Conservation (phyloP, 2,113 vertebrate genomes). For the Sylvia atricapilla region DNA sequence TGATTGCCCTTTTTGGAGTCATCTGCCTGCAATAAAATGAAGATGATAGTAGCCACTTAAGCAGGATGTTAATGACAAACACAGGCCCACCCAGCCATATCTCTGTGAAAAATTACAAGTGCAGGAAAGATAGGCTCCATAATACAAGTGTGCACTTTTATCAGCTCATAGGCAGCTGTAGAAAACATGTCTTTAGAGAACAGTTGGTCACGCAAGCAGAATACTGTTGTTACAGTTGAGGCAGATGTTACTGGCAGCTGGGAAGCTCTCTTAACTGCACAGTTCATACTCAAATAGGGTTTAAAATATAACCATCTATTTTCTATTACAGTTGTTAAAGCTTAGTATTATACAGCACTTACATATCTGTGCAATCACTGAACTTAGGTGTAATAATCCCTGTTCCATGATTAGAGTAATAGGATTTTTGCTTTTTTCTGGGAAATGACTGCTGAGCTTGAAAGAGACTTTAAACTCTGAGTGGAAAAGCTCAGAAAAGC, state of each 20-base stretch:
- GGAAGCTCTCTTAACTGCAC: neutral
- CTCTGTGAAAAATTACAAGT: neutral
- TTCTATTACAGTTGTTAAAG: neutral
- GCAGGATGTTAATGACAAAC: neutral
- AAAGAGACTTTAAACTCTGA: neutral
- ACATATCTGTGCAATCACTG: neutral
- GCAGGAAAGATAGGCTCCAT: neutral
- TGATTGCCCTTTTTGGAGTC: neutral
- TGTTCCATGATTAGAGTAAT: neutral
- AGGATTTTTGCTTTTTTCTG: neutral
- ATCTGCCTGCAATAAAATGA: neutral
- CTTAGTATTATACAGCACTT: neutral
- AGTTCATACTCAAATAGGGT: neutral
- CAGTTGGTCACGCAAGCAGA: neutral
- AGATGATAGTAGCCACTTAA: neutral
- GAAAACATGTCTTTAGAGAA: neutral
- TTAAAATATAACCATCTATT: neutral
- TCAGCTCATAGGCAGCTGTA: neutral
- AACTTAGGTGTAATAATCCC: neutral
- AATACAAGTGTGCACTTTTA: neutral
- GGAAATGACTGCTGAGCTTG: neutral
- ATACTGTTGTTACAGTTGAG: neutral
- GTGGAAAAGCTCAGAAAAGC: neutral
- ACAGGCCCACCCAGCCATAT: neutral
- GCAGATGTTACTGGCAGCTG: neutral